Evolutionary conservation across 2,888 invertebrate genomes (phyloP), one percentile per base, ranked within the genome.

Genomic region (Cephus runcator): DNA sequence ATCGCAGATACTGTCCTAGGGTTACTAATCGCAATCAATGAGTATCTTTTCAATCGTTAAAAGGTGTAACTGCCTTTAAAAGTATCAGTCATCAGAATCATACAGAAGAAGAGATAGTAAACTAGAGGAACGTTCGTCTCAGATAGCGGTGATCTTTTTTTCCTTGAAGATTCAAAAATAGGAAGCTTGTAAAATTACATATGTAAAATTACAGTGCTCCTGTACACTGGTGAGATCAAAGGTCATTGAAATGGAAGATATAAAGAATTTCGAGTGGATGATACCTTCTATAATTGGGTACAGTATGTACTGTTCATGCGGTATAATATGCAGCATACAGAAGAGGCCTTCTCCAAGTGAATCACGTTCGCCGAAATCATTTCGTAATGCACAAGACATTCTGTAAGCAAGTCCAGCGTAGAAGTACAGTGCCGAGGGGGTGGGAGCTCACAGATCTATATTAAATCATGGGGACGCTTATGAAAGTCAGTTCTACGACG

Each of bases 401-500:
- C 56, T 56, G 56, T 56, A 56, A 56, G 56, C 56, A 56, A 56
- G 23, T 56, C 56, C 34, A 71, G 34, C 71, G 30, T 30, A 11
- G 11, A 71, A 69, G 69, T 71, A 34, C 33, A 78, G 36, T 68
- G 71, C 73, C 73, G 71, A 82, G 79, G 82, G 85, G 85, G 87
- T 86, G 87, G 87, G 87, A 87, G 86, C 81, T 77, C 81, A 81
- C 79, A 78, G 56, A 81, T 85, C 88, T 90, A 90, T 90, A 91
- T 91, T 90, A 90, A 90, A 90, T 89, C 88, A 90, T 90, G 88
- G 84, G 86, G 86, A 87, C 86, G 83, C 86, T 87, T 85, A 84
- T 83, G 84, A 86, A 90, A 89, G 85, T 85, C 89, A 77, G 77
- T 77, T 40, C 77, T 36, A 34, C 77, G 74, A 69, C 12, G 75